These are phyloP conservation scores for roundworm (Caenorhabditis elegans) DNA, from an alignment of 1,140 invertebrate genomes.

Conservation along the genomic window DNA sequence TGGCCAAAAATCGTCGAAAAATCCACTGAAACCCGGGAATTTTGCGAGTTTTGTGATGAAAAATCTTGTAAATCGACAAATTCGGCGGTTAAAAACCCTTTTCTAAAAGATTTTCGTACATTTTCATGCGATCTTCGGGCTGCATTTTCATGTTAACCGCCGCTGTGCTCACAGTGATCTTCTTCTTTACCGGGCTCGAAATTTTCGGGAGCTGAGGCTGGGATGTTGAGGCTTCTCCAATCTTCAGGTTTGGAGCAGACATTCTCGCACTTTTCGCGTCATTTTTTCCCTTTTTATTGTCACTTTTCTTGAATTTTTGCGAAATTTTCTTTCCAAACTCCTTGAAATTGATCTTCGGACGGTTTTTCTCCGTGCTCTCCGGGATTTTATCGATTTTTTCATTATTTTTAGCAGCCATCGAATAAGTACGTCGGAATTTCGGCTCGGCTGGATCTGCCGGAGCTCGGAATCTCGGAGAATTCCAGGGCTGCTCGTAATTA, in stretches of 20 bases:
- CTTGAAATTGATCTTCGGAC: constrained; percentile 1
- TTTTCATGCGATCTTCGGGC: neutral
- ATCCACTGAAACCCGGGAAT: too few species aligned
- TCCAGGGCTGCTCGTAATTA: neutral
- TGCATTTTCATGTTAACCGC: neutral
- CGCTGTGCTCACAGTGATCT: neutral
- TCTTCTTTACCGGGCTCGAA: neutral
- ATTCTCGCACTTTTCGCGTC: neutral
- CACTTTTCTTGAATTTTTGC: neutral
- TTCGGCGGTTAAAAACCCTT: too few species aligned
- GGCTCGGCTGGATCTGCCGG: neutral
- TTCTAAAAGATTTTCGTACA: neutral
- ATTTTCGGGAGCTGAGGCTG: neutral
- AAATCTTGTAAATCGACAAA: too few species aligned
- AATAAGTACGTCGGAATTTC: neutral
- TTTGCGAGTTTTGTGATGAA: too few species aligned
- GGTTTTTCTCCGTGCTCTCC: neutral
- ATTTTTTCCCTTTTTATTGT: neutral
- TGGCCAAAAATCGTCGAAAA: too few species aligned
- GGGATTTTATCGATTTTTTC: neutral
- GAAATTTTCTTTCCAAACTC: neutral
- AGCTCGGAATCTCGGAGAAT: neutral
- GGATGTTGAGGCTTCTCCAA: neutral
- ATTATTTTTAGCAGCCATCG: neutral
- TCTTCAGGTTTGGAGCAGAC: neutral